Base-by-base conservation (phyloP, 2,888 invertebrate genomes). In the Acleris cristana region DNA sequence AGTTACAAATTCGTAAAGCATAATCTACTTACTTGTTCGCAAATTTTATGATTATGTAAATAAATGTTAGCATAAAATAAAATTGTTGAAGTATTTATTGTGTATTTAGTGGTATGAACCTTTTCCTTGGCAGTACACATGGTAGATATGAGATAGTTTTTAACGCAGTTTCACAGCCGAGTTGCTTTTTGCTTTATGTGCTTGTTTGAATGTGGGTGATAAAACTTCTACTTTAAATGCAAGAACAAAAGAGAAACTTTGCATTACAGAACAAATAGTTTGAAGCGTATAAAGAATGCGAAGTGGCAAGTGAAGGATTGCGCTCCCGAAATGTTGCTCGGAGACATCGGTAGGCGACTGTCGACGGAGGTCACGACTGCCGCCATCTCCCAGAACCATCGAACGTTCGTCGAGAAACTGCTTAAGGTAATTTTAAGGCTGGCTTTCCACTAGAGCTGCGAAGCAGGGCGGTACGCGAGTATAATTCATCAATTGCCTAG, bases 401-500 rank as follows among this genome's bases (percentile, higher is more conserved):
- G 98, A 96, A 97, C 98, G 26, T 99, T 99, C 92, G 99, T 99
- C 57, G 99, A 99, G 83, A 98, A 98, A 84, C 94, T 99, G 75
- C 93, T 99, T 58, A 98, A 98, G 95, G 99, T 97, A 91, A 49
- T 40, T 19, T 44, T 52, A 30, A 6, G n/a, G n/a, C 12, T 34
- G 34, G 34, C 34, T 34, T 34, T 34, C 34, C 34, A 12, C 34
- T 12, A 14, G 12, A 34, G 34, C 3, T 34, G 34, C 6, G 34
- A 12, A 34, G 0, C 12, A 12, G 2, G 34, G 12, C 8, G 34
- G 12, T 34, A 3, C 3, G 34, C 34, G 12, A 14, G 34, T 3
- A 12, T 14, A 34, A 34, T 34, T 12, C 12, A 12, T 12, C 14
- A 12, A 34, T 12, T 14, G 12, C 12, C 34, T 3, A 34, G 34